Conservation (phyloP, 2,113 vertebrate species). For the Odocoileus hemionus region DNA sequence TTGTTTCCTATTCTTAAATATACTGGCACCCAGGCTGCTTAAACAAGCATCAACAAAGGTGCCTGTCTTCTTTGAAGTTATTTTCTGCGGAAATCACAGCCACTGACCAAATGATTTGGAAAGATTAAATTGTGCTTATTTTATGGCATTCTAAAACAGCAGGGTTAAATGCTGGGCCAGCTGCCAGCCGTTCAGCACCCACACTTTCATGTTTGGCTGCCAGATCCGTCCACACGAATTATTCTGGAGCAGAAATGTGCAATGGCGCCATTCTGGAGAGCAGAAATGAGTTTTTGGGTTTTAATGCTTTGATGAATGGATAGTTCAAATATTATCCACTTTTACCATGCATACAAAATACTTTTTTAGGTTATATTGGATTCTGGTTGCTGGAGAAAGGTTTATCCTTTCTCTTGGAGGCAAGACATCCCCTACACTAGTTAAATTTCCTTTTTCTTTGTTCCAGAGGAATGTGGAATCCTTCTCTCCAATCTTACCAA, state of each 20-base stretch:
- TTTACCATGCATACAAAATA: slow-evolving; percentile 42
- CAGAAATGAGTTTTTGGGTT: slow-evolving; percentile 57
- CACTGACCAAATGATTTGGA: slow-evolving; percentile 82
- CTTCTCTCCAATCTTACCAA: background rate
- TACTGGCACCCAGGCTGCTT: slow-evolving; percentile 74
- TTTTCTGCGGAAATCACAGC: slow-evolving; percentile 82
- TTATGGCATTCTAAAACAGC: slow-evolving; percentile 83
- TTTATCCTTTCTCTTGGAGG: background rate
- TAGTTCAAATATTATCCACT: slow-evolving; percentile 62
- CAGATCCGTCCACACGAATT: slow-evolving; percentile 74
- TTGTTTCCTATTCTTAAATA: slow-evolving; percentile 73
- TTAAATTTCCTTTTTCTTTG: background rate
- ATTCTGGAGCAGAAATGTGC: slow-evolving; percentile 71
- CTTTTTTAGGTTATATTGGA: background rate
- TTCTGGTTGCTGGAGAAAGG: background rate
- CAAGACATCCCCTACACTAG: background rate
- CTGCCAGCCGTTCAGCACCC: slow-evolving; percentile 78
- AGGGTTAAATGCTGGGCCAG: slow-evolving; percentile 81
- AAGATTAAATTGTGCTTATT: slow-evolving; percentile 84
- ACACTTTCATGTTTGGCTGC: slow-evolving; percentile 82
- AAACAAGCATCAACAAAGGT: slow-evolving; percentile 76
- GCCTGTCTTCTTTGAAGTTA: slow-evolving; percentile 83
- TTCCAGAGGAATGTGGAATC: background rate
- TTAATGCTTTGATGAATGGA: slow-evolving; percentile 60
- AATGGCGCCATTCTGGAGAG: slow-evolving; percentile 67